phyloP scores from a whole-genome alignment of 2,888 invertebrate species.

The Pogonocherus hispidulus region DNA sequence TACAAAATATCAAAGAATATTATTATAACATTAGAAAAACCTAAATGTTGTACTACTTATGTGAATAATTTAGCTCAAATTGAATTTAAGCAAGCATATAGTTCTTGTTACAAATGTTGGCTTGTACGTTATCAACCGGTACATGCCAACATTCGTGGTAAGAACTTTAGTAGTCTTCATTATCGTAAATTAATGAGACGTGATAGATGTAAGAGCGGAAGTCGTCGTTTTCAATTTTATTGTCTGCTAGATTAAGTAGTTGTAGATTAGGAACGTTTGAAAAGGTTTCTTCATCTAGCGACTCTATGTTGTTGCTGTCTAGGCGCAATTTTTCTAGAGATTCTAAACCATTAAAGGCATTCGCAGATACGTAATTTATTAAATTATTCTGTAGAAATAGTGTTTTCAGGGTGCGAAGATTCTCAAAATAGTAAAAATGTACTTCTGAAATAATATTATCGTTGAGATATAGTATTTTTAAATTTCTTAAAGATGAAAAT shows the following conservation, averaged over 20 bases:
- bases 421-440: background rate
- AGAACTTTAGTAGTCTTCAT: too few relatives aligned
- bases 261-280: background rate
- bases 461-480: constrained; percentile 4
- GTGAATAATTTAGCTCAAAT: too few relatives aligned
- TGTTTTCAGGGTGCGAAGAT: background rate
- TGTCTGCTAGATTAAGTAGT: background rate
- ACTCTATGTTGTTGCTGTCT: background rate
- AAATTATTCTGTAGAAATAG: background rate
- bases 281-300: background rate
- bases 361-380: background rate
- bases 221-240: background rate
- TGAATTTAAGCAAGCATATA: too few relatives aligned
- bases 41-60: too few relatives aligned
- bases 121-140: too few relatives aligned
- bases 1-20: too few relatives aligned
- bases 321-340: background rate
- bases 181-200: too few relatives aligned
- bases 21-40: too few relatives aligned
- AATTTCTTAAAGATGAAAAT: background rate
- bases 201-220: too few relatives aligned
- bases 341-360: background rate
- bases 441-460: background rate
- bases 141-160: too few relatives aligned
- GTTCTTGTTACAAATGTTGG: too few relatives aligned